phyloP scores from a whole-genome alignment of 2,888 invertebrate genomes.

The Trisateles emortualis region DNA sequence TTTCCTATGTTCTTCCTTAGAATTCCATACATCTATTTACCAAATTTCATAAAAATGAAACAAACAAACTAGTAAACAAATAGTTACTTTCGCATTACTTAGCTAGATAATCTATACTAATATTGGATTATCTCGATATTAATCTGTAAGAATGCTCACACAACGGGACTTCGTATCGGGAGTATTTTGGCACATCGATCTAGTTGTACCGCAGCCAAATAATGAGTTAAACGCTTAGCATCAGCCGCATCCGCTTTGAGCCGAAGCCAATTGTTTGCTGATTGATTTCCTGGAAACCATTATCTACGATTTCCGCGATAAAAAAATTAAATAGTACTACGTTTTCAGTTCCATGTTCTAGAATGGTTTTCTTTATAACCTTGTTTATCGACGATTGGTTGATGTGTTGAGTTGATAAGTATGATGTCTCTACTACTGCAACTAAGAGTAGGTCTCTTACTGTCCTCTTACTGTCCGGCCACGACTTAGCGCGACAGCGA shows the following conservation, averaged over 20 bases:
- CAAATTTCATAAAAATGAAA: too few relatives aligned
- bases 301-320: conserved; percentile 39
- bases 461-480: too few relatives aligned
- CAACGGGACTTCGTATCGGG: conserved; percentile 19
- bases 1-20: too few relatives aligned
- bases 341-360: conserved; percentile 2
- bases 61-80: too few relatives aligned
- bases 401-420: not conserved
- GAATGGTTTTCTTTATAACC: not conserved
- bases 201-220: conserved; percentile 58
- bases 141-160: conserved; percentile 17
- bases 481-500: too few relatives aligned
- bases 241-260: conserved; percentile 65
- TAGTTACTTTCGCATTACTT: too few relatives aligned
- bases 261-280: conserved; percentile 57
- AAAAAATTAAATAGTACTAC: conserved; percentile 32
- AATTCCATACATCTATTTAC: too few relatives aligned
- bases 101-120: too few relatives aligned
- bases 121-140: conserved; percentile 3
- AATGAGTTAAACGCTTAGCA: conserved; percentile 72
- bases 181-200: conserved; percentile 65
- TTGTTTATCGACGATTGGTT: not conserved
- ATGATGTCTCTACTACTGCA: too few relatives aligned
- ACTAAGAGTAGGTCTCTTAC: too few relatives aligned
- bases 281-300: conserved; percentile 61